Evolutionary conservation across 2,113 vertebrate genomes (phyloP).

Genomic region (Colinus virginianus): DNA sequence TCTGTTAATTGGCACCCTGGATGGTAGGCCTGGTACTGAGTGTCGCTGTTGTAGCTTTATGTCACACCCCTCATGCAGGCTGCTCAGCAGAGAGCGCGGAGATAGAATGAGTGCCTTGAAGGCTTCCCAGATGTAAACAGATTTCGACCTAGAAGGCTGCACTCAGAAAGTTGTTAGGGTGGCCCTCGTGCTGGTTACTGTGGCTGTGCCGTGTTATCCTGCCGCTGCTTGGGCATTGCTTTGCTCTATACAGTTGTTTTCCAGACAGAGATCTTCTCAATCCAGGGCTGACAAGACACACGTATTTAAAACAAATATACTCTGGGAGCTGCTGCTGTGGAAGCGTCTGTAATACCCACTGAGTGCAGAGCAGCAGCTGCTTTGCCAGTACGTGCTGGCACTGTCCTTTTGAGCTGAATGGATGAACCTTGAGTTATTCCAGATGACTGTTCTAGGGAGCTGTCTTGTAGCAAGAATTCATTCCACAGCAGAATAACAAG

Average conservation of each 20-base stretch:
- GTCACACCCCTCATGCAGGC: neutral
- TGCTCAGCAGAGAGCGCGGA: neutral
- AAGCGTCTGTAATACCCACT: rapidly evolving
- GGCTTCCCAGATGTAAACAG: neutral
- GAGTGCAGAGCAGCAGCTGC: neutral
- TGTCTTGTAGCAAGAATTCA: neutral
- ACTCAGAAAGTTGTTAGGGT: neutral
- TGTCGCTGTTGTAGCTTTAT: neutral
- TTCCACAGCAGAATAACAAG: neutral
- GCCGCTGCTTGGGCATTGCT: rapidly evolving
- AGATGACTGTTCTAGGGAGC: neutral
- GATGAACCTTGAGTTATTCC: neutral
- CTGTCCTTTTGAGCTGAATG: neutral
- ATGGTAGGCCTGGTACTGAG: neutral
- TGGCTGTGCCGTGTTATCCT: neutral
- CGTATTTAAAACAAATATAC: neutral
- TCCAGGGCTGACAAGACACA: neutral
- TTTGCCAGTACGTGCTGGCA: neutral
- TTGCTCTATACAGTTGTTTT: neutral
- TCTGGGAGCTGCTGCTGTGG: neutral
- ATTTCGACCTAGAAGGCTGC: neutral
- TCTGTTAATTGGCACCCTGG: neutral
- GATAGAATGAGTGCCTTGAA: neutral
- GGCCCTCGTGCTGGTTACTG: neutral
- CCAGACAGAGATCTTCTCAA: neutral